Base-by-base conservation (phyloP, 2,888 invertebrate species). In the Pammene aurita region DNA sequence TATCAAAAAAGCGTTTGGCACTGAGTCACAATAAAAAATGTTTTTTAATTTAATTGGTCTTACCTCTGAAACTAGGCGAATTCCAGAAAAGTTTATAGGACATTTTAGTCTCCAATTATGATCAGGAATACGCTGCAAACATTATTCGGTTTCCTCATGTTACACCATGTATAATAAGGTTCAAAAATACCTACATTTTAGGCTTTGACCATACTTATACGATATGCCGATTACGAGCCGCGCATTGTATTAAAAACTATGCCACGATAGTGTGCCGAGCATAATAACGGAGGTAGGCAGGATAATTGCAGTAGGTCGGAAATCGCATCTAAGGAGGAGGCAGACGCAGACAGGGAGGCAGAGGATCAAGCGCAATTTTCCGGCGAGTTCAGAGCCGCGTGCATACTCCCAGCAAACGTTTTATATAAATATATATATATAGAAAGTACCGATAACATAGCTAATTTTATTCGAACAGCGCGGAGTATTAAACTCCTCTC, bases 281-380 rank as follows among this genome's bases (percentile, higher is more conserved):
- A 63, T 44, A 54, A 55, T 42, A 44, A 18, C 13, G 61, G 16
- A 48, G 60, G 69, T 42, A 72, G 74, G 70, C 75, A 76, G 64
- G 75, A 76, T 79, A 74, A 76, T 80, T 79, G 74, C 77, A 81
- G 78, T 77, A 79, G 81, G 80, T 80, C 80, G 77, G 76, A 82
- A 84, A 85, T 86, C 80, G 80, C 83, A 85, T 84, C 76, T 76
- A 80, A 48, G 50, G 62, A 76, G 79, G 78, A 76, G 80, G 79
- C 77, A 78, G 80, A 74, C 72, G 74, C 75, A 73, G 75, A 72
- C 73, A 76, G 72, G 73, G 77, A 76, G 78, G 78, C 83, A 55
- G 11, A 46, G 67, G 63, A 83, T 85, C 81, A 83, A 87, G 86
- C 82, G 87, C 87, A 90, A 89, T 89, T 89, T 89, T 83, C 83